Conservation (phyloP, 2,797 vertebrate species). For the Acipenser oxyrinchus region DNA sequence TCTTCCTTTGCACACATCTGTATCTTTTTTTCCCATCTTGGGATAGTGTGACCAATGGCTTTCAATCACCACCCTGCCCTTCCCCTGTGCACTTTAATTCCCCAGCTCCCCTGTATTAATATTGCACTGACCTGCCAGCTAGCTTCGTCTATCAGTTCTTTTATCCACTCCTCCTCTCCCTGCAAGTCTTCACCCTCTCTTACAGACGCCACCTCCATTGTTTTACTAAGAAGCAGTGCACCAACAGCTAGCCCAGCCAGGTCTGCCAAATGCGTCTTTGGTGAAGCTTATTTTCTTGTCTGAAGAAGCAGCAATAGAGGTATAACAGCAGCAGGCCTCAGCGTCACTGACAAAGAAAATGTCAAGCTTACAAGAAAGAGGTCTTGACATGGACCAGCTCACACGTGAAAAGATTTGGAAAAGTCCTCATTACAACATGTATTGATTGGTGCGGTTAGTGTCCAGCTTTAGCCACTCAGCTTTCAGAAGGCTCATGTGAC, state of each 20-base stretch:
- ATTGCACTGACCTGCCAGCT: conserved; percentile 73
- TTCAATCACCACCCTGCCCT: conserved; percentile 18
- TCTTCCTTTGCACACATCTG: too few relatives aligned
- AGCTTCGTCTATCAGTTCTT: conserved; percentile 56
- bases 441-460: conserved; percentile 51
- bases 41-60: too few relatives aligned
- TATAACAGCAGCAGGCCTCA: conserved; percentile 27
- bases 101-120: conserved; percentile 31
- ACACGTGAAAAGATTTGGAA: conserved; percentile 36
- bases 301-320: conserved; percentile 43
- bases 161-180: conserved; percentile 65
- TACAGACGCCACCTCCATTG: conserved; percentile 75
- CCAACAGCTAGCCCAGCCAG: conserved; percentile 49
- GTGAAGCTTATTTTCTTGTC: conserved; percentile 40
- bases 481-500: conserved; percentile 31
- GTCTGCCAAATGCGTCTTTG: conserved; percentile 21
- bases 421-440: conserved; percentile 45
- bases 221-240: conserved; percentile 54
- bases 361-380: conserved; percentile 63
- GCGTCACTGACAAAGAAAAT: conserved; percentile 63
- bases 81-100: conserved; percentile 17
- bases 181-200: conserved; percentile 49
- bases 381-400: conserved; percentile 52
- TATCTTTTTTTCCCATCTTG: too few relatives aligned
- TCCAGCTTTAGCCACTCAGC: conserved; percentile 32